A percentile compares a stretch with the other conserved stretches of the same genome.
Evolutionary conservation across 2,797 vertebrate species (phyloP).

Genomic region (Agapornis canus): DNA sequence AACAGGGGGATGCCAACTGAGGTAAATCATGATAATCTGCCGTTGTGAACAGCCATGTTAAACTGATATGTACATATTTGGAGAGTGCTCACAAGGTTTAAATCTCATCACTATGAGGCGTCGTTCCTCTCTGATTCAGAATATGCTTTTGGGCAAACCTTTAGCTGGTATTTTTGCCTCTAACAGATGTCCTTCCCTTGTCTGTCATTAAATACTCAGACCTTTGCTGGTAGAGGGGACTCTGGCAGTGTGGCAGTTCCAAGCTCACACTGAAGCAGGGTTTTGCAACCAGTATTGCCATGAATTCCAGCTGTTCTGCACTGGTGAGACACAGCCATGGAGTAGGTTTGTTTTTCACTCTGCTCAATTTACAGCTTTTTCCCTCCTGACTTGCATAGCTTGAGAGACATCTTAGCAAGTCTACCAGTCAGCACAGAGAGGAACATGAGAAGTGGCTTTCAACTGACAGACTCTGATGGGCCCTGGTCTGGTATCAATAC

Average conservation of each 20-base stretch:
- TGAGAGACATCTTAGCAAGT: background rate
- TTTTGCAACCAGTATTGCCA: background rate
- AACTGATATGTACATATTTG: background rate
- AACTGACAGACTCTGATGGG: background rate
- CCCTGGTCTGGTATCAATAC: background rate
- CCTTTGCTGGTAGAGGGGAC: background rate
- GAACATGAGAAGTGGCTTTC: conserved; percentile 3
- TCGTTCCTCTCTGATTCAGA: background rate
- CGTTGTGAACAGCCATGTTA: background rate
- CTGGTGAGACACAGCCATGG: background rate
- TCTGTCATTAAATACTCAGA: background rate
- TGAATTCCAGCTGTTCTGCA: background rate
- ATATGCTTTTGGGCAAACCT: background rate
- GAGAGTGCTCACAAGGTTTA: background rate
- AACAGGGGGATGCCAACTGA: background rate
- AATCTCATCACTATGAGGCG: background rate
- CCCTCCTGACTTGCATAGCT: background rate
- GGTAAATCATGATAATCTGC: background rate
- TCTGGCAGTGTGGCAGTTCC: background rate
- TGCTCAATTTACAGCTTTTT: background rate
- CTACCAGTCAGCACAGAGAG: background rate
- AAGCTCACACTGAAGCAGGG: background rate
- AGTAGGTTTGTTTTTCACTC: background rate
- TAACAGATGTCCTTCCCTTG: background rate
- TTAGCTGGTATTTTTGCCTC: background rate